Evolutionary conservation across 2,797 vertebrate genomes (phyloP), one percentile per base, ranked within the genome.

Genomic region (Glossophaga mutica): DNA sequence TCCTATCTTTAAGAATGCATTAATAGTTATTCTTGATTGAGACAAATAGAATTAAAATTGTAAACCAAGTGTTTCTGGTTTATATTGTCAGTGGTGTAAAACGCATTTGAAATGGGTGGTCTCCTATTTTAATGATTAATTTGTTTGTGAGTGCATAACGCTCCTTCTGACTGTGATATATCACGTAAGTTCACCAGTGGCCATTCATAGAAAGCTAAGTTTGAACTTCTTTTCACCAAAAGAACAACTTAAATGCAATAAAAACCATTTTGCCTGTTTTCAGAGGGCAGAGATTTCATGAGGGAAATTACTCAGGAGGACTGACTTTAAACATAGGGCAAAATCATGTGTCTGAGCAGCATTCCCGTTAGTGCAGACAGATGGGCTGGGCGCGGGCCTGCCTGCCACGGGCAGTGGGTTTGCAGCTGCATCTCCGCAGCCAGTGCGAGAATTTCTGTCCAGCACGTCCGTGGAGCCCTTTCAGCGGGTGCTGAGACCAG

Each of bases 211-310:
- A 93, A 97, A 87, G 87, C 95, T 97, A 74, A n/a, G 59, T 96
- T 90, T 77, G 70, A 78, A 70, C 34, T 83, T 6, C 3, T 79
- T 93, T 97, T 90, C 79, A 93, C 88, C 96, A 92, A 93, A 93
- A 93, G 98, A 88, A 62, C 10, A 88, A 62, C 6, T 95, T 97
- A 88, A 96, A 96, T 87, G 84, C 89, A 94, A 83, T 93, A 91
- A 95, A 94, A 96, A 93, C 79, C 78, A 70, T 86, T 92, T 87
- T 73, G 29, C 57, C 26, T 94, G 19, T 83, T 96, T 96, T 96
- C 84, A 95, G 52, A 96, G 90, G 97, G 70, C 68, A 97, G 95
- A 73, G 21, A 42, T 68, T 86, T 89, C 52, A 70, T 87, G 81
- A 93, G 92, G 92, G 78, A 90, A 90, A 94, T 42, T 59, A 94